A percentile compares a stretch with the other conserved stretches of the same genome.
Conservation (phyloP, 2,888 invertebrate species). For the Hyposoter dolosus region DNA sequence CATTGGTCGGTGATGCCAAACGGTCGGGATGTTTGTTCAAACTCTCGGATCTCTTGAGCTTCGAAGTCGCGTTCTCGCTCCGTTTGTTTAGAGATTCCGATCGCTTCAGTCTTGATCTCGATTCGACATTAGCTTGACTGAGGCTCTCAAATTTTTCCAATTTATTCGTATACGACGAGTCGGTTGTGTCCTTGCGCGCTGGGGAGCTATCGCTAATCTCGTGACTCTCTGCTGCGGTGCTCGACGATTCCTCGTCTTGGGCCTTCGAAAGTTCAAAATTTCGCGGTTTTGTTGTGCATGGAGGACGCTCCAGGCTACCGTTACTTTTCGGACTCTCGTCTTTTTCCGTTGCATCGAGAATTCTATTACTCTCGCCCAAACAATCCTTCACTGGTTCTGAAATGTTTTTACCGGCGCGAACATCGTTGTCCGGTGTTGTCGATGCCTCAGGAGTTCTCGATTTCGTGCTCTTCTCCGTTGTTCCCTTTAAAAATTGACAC, state of each 20-base stretch:
- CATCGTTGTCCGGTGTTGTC: constrained; percentile 85
- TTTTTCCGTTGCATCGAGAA: constrained; percentile 83
- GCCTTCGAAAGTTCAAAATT: constrained; percentile 74
- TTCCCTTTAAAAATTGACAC: constrained; percentile 74
- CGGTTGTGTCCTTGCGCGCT: constrained; percentile 51
- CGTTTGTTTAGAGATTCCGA: constrained; percentile 88
- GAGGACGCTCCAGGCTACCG: constrained; percentile 50
- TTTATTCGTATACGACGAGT: constrained; percentile 80
- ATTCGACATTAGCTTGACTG: constrained; percentile 79
- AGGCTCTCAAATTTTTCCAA: constrained; percentile 82
- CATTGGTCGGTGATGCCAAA: constrained; percentile 78
- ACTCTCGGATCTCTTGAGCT: constrained; percentile 88
- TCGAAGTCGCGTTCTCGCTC: constrained; percentile 85
- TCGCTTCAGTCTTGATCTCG: constrained; percentile 86
- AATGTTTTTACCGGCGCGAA: constrained; percentile 71
- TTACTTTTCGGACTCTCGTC: constrained; percentile 77
- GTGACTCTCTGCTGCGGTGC: constrained; percentile 36
- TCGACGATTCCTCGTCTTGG: constrained; percentile 57
- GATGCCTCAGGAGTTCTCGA: constrained; percentile 72
- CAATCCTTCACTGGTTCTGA: constrained; percentile 63
- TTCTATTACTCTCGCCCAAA: constrained; percentile 66
- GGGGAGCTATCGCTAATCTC: constrained; percentile 17
- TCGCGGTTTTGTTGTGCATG: constrained; percentile 53
- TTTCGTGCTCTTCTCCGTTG: constrained; percentile 84
- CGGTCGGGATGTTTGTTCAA: constrained; percentile 86